Conservation (phyloP, 1,140 invertebrate genomes). For the Planococcus citri region DNA sequence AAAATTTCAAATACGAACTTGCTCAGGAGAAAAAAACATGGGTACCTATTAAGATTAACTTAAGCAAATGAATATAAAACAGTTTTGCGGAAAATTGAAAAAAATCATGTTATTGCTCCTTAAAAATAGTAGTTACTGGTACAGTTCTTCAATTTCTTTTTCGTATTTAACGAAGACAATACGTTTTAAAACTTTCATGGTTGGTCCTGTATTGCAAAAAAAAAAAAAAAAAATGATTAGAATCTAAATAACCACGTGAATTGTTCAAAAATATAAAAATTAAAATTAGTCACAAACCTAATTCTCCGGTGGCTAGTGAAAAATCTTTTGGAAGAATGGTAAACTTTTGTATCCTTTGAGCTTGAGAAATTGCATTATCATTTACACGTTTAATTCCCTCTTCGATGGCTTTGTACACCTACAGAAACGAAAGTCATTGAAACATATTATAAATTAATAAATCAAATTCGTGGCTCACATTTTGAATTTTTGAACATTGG, state of each 20-base stretch:
- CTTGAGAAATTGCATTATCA: constrained; percentile 65
- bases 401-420: constrained; percentile 46
- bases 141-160: constrained; percentile 11
- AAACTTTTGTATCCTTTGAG: constrained; percentile 84
- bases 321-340: constrained; percentile 73
- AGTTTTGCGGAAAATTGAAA: too few species aligned
- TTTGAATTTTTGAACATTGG: too few species aligned
- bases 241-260: neutral
- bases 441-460: too few species aligned
- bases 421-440: neutral
- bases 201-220: neutral
- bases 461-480: too few species aligned
- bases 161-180: neutral
- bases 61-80: too few species aligned
- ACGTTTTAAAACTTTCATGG: neutral
- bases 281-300: constrained; percentile 44
- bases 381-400: constrained; percentile 67
- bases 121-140: neutral
- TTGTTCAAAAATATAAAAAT: neutral
- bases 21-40: too few species aligned
- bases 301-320: constrained; percentile 72
- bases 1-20: too few species aligned
- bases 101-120: too few species aligned
- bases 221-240: neutral
- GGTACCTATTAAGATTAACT: too few species aligned